Evolutionary conservation across 2,797 vertebrate species (phyloP).

Genomic region (Hoplostethus mediterraneus): DNA sequence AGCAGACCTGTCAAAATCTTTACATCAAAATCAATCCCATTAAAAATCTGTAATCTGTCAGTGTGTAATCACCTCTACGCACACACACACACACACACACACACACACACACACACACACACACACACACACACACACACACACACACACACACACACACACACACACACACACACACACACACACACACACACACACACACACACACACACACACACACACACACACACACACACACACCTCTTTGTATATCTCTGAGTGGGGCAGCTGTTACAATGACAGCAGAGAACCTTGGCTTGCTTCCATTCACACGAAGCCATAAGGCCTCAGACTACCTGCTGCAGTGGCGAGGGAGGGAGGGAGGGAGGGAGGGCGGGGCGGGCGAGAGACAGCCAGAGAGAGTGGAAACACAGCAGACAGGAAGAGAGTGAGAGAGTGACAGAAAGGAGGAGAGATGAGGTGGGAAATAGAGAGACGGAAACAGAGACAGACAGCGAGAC

Average conservation of each 20-base stretch:
- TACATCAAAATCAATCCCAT: conserved; percentile 14
- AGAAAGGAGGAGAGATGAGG: not conserved
- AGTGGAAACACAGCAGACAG: too few species aligned
- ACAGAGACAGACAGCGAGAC: conserved; percentile 13
- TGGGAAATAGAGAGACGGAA: conserved; percentile 21
- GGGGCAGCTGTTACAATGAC: conserved; percentile 66
- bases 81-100: conserved; percentile 15
- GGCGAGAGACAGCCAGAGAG: not conserved
- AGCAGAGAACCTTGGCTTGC: conserved; percentile 55
- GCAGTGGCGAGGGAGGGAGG: conserved; percentile 19
- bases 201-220: conserved; percentile 6
- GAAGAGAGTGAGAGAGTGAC: not conserved
- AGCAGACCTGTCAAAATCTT: conserved; percentile 38
- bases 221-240: conserved; percentile 36
- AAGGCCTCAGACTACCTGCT: conserved; percentile 54
- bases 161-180: conserved; percentile 37
- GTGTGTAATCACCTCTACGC: conserved; percentile 46
- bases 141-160: conserved; percentile 36
- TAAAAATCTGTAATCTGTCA: conserved; percentile 50
- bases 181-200: conserved; percentile 36
- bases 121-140: conserved; percentile 36
- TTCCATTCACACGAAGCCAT: conserved; percentile 36
- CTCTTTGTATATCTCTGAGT: conserved; percentile 53
- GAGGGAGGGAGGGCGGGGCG: not conserved
- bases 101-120: conserved; percentile 34